phyloP scores from a whole-genome alignment of 2,888 invertebrate genomes.

The Sceliomorpha sp. region DNA sequence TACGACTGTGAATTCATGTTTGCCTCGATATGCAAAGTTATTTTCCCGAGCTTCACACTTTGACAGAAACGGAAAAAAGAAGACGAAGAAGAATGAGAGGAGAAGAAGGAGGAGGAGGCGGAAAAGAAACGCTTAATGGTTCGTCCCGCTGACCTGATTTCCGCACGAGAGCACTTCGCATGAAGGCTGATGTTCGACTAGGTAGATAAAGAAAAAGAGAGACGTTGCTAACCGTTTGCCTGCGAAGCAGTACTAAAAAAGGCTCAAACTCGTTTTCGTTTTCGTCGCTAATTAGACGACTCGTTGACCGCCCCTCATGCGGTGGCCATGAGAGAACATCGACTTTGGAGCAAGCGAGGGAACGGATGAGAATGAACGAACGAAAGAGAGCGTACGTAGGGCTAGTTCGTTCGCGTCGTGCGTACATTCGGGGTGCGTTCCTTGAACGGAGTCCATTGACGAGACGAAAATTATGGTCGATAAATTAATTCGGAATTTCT shows the following conservation, averaged over 20 bases:
- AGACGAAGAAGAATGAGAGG: slow-evolving; percentile 8
- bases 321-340: slow-evolving; percentile 78
- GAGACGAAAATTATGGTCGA: too few relatives aligned
- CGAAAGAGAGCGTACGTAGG: slow-evolving; percentile 65
- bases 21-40: slow-evolving; percentile 25
- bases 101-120: slow-evolving; percentile 16
- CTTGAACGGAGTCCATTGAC: slow-evolving; percentile 60
- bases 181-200: slow-evolving; percentile 17
- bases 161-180: slow-evolving; percentile 37
- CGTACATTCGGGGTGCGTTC: slow-evolving; percentile 78
- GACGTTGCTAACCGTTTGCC: slow-evolving; percentile 36
- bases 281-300: slow-evolving; percentile 81
- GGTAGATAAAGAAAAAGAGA: slow-evolving; percentile 44
- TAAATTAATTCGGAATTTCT: too few relatives aligned
- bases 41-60: background rate
- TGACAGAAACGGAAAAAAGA: slow-evolving; percentile 22
- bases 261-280: slow-evolving; percentile 80
- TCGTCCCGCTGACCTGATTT: slow-evolving; percentile 69
- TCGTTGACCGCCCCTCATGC: slow-evolving; percentile 78
- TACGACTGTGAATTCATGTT: slow-evolving; percentile 3
- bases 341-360: slow-evolving; percentile 64
- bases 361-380: slow-evolving; percentile 57
- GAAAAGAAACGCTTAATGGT: slow-evolving; percentile 39
- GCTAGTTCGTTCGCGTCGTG: slow-evolving; percentile 77
- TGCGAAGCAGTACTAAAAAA: slow-evolving; percentile 64